Base-by-base conservation (phyloP, 2,113 vertebrate genomes). In the Xyrauchen texanus region DNA sequence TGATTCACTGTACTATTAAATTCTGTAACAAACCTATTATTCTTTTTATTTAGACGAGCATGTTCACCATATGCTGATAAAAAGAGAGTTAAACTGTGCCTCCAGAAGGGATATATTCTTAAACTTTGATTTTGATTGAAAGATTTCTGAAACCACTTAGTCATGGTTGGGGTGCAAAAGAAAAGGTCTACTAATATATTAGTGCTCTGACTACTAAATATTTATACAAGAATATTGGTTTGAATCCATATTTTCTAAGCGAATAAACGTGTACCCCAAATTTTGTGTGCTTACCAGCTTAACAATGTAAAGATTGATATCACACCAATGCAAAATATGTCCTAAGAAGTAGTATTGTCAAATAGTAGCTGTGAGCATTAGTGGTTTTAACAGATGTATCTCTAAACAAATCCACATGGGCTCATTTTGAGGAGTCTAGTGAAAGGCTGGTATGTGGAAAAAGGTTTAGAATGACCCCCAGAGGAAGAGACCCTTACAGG, bases 341-440 rank as follows among this genome's bases (percentile, higher is more conserved):
- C 52, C 52, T 68, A 7, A 13, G 66, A 76, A 69, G 52, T 44
- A 73, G 74, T 80, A 67, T 84, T 75, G 79, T 84, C 76, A 69
- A 64, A 81, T 81, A 70, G 73, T 63, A 82, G 81, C 73, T 78
- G 49, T 47, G 60, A 65, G 67, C 60, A 77, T 77, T 53, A 10
- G 58, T 77, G 68, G 73, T 68, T 81, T 83, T 82, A 78, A 66
- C 81, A 81, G 84, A 82, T 76, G 66, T 61, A 79, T 66, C 52
- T 82, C 75, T 66, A 76, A 85, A 77, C 58, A 68, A 47, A 75
- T 71, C 61, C 86, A 84, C 76, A 84, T 84, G 82, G 66, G 77
- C 73, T 62, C 72, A 65, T 83, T 81, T 65, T 12, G 53, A 77
- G 70, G 21, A 77, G 73, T 67, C 16, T 68, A 64, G 55, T 68